These are phyloP conservation scores for Nibea albiflora DNA, from an alignment of 2,113 vertebrate genomes.

Conservation along the genomic window DNA sequence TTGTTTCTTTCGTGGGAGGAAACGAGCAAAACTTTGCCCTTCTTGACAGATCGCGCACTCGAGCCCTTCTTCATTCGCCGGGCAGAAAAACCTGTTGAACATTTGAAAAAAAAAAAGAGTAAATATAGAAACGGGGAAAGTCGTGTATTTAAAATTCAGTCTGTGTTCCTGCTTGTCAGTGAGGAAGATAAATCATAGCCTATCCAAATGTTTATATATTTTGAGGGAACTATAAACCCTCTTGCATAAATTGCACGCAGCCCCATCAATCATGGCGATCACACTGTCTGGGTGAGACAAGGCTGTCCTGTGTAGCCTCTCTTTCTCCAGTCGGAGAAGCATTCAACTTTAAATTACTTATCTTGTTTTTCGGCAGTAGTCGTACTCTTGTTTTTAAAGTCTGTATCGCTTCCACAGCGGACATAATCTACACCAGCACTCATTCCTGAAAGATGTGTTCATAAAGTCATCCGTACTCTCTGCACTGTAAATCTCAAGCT, in stretches of 20 bases:
- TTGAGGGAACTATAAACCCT: constrained; percentile 21
- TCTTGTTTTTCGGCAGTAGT: constrained; percentile 1
- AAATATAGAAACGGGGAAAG: not conserved
- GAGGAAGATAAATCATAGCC: constrained; percentile 42
- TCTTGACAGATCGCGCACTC: not conserved
- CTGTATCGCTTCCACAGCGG: not conserved
- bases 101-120: not conserved
- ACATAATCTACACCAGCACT: not conserved
- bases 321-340: not conserved
- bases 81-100: not conserved
- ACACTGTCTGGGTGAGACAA: not conserved
- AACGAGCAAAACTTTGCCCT: not conserved
- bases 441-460: not conserved
- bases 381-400: not conserved
- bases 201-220: constrained; percentile 40
- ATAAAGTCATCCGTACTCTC: not conserved
- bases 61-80: no score
- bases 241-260: not conserved
- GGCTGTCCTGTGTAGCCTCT: not conserved
- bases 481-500: no score
- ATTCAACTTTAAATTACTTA: constrained; percentile 11
- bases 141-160: constrained; percentile 13
- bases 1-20: not conserved
- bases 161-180: constrained; percentile 11
- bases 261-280: constrained; percentile 29